phyloP scores from a whole-genome alignment of 92 coral and sea anemone species.

The Zoanthus gigantus region DNA sequence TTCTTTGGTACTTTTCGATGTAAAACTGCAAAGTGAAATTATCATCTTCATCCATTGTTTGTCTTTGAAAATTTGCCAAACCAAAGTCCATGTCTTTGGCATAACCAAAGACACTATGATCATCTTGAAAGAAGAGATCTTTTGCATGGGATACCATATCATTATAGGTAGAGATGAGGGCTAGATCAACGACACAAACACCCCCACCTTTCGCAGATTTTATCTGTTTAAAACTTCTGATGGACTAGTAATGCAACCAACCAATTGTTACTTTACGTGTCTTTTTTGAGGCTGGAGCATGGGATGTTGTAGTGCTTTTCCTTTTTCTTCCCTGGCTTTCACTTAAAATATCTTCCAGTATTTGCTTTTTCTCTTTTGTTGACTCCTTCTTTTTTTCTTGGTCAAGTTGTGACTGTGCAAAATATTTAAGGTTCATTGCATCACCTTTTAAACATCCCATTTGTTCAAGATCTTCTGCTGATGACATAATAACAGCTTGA shows the following conservation, averaged over 20 bases:
- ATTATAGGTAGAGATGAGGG: neutral
- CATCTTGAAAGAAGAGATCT: slow-evolving; percentile 4
- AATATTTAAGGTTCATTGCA: slow-evolving; percentile 46
- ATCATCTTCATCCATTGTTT: slow-evolving; percentile 1
- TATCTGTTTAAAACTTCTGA: slow-evolving; percentile 2
- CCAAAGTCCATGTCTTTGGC: slow-evolving; percentile 6
- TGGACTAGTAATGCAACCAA: slow-evolving; percentile 8
- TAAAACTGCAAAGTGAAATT: neutral
- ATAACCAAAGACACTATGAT: slow-evolving; percentile 3
- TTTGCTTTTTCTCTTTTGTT: slow-evolving; percentile 1
- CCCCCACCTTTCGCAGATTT: slow-evolving; percentile 1
- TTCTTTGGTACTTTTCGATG: slow-evolving; percentile 7
- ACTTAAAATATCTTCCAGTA: slow-evolving; percentile 17
- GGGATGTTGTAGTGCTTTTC: slow-evolving; percentile 30
- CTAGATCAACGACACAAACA: neutral
- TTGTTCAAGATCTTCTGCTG: slow-evolving; percentile 49
- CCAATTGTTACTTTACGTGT: slow-evolving; percentile 20
- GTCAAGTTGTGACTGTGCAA: slow-evolving; percentile 32
- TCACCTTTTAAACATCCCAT: slow-evolving; percentile 47
- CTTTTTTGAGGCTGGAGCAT: slow-evolving; percentile 26
- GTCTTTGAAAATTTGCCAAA: slow-evolving; percentile 3
- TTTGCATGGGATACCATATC: slow-evolving; percentile 5
- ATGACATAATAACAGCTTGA: slow-evolving; percentile 30
- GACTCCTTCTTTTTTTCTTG: slow-evolving; percentile 38
- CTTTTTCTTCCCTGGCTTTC: slow-evolving; percentile 28